These are phyloP conservation scores for Grammomys surdaster DNA, from an alignment of 2,113 vertebrate genomes.

Conservation along the genomic window DNA sequence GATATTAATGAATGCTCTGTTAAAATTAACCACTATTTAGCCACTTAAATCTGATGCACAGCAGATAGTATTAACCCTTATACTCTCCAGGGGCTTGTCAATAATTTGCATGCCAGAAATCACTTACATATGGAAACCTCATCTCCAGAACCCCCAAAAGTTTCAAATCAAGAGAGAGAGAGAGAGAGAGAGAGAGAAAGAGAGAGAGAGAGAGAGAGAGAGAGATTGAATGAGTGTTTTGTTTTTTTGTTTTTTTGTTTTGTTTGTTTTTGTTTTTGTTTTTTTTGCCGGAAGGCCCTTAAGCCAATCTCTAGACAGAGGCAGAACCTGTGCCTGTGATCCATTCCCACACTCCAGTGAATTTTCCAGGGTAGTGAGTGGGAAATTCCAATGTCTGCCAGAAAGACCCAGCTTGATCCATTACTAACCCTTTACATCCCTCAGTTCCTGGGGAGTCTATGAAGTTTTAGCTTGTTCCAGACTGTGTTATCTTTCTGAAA, in stretches of 20 bases:
- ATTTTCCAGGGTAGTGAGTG: not conserved
- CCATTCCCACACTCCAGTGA: not conserved
- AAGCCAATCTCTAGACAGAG: not conserved
- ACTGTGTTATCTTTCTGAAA: not conserved
- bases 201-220: too few relatives aligned
- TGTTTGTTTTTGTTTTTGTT: too few relatives aligned
- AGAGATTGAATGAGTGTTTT: not conserved
- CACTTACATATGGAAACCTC: not conserved
- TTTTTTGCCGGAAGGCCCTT: not conserved
- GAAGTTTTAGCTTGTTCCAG: not conserved
- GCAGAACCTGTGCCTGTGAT: not conserved
- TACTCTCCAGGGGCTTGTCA: not conserved
- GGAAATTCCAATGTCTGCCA: not conserved
- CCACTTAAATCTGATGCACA: not conserved
- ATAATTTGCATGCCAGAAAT: not conserved
- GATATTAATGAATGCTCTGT: not conserved
- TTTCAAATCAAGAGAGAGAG: not conserved
- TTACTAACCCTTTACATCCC: not conserved
- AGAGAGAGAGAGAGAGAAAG: too few relatives aligned
- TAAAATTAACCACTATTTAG: not conserved
- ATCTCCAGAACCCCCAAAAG: not conserved
- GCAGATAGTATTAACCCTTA: not conserved
- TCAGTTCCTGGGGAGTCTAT: not conserved
- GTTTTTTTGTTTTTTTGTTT: too few relatives aligned
- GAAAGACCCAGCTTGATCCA: not conserved